Base-by-base conservation (phyloP, 2,888 invertebrate genomes). In the Ischnura elegans region DNA sequence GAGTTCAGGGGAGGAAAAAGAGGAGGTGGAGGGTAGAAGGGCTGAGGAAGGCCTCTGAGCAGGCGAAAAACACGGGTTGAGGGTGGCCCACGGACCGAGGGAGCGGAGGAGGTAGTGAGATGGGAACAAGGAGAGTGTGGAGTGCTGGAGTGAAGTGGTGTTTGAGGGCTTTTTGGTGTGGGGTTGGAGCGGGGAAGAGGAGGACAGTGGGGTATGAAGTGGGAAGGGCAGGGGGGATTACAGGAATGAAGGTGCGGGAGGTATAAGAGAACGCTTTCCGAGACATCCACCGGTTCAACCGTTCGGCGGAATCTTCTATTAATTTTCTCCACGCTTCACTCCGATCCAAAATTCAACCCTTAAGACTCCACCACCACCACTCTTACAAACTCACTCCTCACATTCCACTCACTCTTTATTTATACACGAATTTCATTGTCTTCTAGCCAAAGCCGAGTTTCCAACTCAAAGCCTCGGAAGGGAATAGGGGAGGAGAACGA, bases 271-370 rank as follows among this genome's bases (percentile, higher is more conserved):
- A 4, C 29, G 76, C 76, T 76, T n/a, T 36, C 10, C 36, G 29
- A 36, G 76, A 76, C 76, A 36, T n/a, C n/a, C n/a, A 29, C 76
- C 76, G 29, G 76, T 29, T 76, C 76, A 36, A 21, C 76, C 76
- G 76, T 76, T 76, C 76, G 5, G 36, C 76, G 76, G 76, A 76
- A 76, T 76, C 76, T 36, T 76, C 76, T 76, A 36, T 76, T 76
- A 76, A 76, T 76, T 36, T 76, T 76, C 76, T 76, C 76, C 36
- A 25, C 29, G 76, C 36, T 76, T 76, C 76, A 29, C 51, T 51
- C 76, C 76, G 76, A 29, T 13, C 29, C 76, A 36, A 76, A 36
- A 29, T 76, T 76, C 76, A 76, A 36, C 76, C 76, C 76, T 76
- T 36, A 76, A 13, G 25, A 36, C 36, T 76, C 76, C 76, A 76